phyloP scores from a whole-genome alignment of 23 tunicate genomes.

The Corella eumyota region DNA sequence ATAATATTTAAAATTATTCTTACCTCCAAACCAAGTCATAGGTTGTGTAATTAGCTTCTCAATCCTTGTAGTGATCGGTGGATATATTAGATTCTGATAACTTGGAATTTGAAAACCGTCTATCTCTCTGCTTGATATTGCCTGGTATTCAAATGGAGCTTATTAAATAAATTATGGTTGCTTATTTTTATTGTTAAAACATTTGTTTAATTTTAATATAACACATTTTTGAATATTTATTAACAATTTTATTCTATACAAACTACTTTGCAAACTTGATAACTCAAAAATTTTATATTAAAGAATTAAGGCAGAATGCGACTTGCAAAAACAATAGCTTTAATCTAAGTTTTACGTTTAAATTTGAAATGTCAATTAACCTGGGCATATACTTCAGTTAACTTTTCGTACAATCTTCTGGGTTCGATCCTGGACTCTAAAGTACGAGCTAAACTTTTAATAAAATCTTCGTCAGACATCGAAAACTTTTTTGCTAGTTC shows the following conservation, averaged over 20 bases:
- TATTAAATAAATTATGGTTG: too few species aligned
- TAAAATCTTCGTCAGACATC: not conserved
- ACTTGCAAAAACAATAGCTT: not conserved
- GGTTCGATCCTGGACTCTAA: not conserved
- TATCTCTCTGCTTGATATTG: conserved; percentile 25
- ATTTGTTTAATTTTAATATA: too few species aligned
- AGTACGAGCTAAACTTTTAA: not conserved
- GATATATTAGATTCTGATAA: conserved; percentile 20
- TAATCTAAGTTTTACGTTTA: too few species aligned
- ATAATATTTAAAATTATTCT: not conserved
- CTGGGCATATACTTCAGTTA: conserved; percentile 45
- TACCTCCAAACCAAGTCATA: conserved; percentile 76
- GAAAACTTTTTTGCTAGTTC: not conserved
- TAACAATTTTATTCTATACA: too few species aligned
- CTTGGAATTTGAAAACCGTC: conserved; percentile 23
- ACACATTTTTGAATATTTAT: too few species aligned
- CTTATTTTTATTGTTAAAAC: too few species aligned
- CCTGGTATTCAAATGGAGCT: conserved; percentile 19
- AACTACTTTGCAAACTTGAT: too few species aligned
- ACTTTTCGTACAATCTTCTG: conserved; percentile 20
- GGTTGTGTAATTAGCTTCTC: conserved; percentile 13
- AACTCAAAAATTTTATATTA: not conserved
- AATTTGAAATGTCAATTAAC: too few species aligned
- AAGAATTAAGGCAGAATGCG: not conserved
- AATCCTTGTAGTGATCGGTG: conserved; percentile 4